Evolutionary conservation across 2,113 vertebrate genomes (phyloP).

Genomic region (Gallinago media): DNA sequence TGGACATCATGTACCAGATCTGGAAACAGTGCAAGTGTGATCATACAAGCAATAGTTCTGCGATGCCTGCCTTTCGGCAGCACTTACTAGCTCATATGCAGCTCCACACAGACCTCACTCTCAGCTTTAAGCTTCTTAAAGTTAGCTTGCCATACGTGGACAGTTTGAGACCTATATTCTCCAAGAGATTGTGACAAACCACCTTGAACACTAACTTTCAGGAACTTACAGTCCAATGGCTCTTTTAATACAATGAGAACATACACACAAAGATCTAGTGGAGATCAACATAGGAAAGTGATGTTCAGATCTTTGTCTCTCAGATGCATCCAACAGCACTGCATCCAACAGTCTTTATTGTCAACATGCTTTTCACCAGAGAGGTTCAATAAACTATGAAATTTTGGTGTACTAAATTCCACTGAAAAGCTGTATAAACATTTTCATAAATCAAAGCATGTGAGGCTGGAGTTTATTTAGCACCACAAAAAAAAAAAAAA

Average conservation of each 20-base stretch:
- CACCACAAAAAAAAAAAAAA: not conserved
- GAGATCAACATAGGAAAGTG: not conserved
- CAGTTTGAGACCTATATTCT: not conserved
- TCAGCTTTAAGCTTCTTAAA: not conserved
- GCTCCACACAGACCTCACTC: not conserved
- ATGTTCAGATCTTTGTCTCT: not conserved
- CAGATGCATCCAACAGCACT: not conserved
- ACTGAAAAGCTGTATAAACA: constrained; percentile 10
- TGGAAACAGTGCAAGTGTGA: not conserved
- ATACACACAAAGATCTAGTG: not conserved
- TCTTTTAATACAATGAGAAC: not conserved
- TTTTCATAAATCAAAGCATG: constrained; percentile 6
- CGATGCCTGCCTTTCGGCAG: not conserved
- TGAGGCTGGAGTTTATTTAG: not conserved
- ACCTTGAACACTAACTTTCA: not conserved
- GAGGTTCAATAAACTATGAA: not conserved
- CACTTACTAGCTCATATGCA: not conserved
- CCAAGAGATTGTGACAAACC: not conserved
- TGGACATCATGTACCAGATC: not conserved
- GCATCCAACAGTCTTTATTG: not conserved
- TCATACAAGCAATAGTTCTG: not conserved
- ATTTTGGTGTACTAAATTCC: not conserved
- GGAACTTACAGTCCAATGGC: not conserved
- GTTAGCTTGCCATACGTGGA: not conserved
- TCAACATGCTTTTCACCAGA: not conserved